Base-by-base conservation (phyloP, 1,140 invertebrate genomes). In the Pseudomyrmex concolor region DNA sequence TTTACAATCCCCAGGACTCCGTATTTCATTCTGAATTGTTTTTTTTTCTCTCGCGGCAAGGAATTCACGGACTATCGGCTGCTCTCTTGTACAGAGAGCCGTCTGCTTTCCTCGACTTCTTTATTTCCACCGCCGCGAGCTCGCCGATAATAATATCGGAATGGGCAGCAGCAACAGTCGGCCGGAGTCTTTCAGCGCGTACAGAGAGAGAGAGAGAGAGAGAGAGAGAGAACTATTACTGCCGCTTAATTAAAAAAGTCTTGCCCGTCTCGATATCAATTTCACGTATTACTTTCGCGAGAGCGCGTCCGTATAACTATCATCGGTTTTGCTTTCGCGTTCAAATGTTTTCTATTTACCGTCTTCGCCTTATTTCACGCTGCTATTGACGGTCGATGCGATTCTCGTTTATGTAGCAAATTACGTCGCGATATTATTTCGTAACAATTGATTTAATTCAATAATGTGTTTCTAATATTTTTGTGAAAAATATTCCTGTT, bases 211-310 rank as follows among this genome's bases (percentile, higher is more conserved):
- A n/a, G n/a, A n/a, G n/a, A n/a, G n/a, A n/a, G n/a, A n/a, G n/a
- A n/a, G n/a, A n/a, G n/a, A n/a, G n/a, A n/a, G n/a, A n/a, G n/a
- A 84, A 66, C 60, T 81, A 84, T 84, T 81, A 82, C 78, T 84
- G 54, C 60, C 63, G 25, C 48, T 66, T 82, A 84, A 77, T 77
- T 77, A 77, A 77, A 77, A 77, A 77, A 77, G 62, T 77, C 73
- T 77, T 77, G 48, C 50, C 25, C 34, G 50, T 15, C 25, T 54
- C 73, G 60, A 77, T 77, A 77, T 77, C 73, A 77, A 77, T 77
- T 77, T 77, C 73, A 13, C 22, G 73, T 66, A 77, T 66, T 77
- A 77, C 60, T 77, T 66, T 66, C 62, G 73, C 73, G 62, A 66
- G 60, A 54, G 43, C 54, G 60, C 73, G 48, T 15, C 66, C 62